These are phyloP conservation scores for Ciconia stormi DNA, from an alignment of 2,113 vertebrate genomes.

Conservation along the genomic window DNA sequence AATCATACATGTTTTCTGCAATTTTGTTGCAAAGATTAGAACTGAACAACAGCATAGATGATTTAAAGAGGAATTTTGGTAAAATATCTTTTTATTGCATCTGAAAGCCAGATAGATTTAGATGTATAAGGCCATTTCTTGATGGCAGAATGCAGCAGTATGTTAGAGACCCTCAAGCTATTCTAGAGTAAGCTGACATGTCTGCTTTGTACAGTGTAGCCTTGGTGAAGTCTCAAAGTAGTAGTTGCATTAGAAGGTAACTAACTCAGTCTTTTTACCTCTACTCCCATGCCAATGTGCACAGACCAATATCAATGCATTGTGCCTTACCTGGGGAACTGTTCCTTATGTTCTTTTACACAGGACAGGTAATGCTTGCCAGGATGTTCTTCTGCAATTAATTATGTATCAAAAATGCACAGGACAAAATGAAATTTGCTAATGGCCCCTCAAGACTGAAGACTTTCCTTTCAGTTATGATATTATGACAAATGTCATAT, in stretches of 20 bases:
- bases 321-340: background rate
- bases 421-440: background rate
- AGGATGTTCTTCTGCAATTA: background rate
- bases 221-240: background rate
- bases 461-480: background rate
- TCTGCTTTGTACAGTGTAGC: background rate
- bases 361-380: background rate
- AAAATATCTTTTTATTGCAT: background rate
- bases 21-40: background rate
- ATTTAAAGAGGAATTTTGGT: background rate
- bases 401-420: background rate
- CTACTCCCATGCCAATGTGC: background rate
- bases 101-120: background rate
- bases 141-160: background rate
- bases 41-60: background rate
- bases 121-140: background rate
- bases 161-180: background rate
- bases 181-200: background rate
- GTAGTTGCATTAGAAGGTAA: background rate
- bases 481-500: background rate
- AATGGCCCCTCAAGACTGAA: background rate
- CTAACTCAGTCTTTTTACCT: background rate
- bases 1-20: fast-evolving
- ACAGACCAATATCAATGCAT: background rate
- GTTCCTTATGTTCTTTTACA: background rate